phyloP scores from a whole-genome alignment of 37 sponge, comb jelly and placozoan genomes.

The Aphrocallistes beatrix region DNA sequence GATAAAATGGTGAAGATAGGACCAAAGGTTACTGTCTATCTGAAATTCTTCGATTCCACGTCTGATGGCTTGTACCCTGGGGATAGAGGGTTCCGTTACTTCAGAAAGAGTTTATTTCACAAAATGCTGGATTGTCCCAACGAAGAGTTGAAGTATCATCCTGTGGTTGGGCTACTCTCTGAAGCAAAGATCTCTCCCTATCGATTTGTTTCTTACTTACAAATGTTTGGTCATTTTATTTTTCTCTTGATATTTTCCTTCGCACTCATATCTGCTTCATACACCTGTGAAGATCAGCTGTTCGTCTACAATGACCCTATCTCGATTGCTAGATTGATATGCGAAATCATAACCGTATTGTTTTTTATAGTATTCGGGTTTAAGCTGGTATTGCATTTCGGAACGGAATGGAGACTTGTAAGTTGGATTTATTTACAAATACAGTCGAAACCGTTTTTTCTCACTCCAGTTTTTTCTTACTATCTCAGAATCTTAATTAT shows the following conservation, averaged over 20 bases:
- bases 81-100: conserved; percentile 1
- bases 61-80: neutral
- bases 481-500: too few relatives aligned
- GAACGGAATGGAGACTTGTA: neutral
- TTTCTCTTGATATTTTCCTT: neutral
- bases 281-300: neutral
- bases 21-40: neutral
- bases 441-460: too few relatives aligned
- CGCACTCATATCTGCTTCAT: neutral
- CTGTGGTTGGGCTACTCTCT: neutral
- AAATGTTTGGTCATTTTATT: neutral
- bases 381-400: neutral
- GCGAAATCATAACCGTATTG: neutral
- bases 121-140: neutral
- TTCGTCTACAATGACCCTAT: neutral
- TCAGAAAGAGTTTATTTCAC: neutral
- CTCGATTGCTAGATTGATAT: neutral
- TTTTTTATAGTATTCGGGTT: neutral
- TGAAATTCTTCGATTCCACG: neutral
- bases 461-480: too few relatives aligned
- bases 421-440: neutral
- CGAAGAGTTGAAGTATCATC: neutral
- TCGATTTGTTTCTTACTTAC: neutral
- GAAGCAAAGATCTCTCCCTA: neutral
- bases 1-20: neutral